Conservation (phyloP, 2,888 invertebrate genomes). For the Endomychus coccineus region DNA sequence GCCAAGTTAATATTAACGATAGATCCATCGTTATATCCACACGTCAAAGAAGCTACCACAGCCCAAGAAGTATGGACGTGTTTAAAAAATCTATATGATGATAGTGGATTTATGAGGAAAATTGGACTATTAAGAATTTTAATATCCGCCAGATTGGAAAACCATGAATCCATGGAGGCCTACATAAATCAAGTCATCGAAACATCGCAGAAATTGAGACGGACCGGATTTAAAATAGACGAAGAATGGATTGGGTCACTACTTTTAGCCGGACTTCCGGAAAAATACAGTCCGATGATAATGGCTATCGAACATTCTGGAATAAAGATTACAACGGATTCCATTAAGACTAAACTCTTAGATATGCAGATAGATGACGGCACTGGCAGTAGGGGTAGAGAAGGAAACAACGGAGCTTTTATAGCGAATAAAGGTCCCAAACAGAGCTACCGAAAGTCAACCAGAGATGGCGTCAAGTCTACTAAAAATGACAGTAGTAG, state of each 20-base stretch:
- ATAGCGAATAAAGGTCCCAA: slow-evolving; percentile 4
- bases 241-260: slow-evolving; percentile 29
- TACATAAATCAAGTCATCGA: slow-evolving; percentile 31
- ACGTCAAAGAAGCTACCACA: slow-evolving; percentile 21
- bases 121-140: slow-evolving; percentile 28
- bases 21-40: slow-evolving; percentile 23
- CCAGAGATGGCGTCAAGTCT: slow-evolving; percentile 1
- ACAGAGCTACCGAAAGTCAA: slow-evolving; percentile 1
- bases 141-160: slow-evolving; percentile 26
- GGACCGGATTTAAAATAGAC: slow-evolving; percentile 27
- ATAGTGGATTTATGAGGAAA: slow-evolving; percentile 26
- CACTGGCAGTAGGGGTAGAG: background rate
- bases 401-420: background rate
- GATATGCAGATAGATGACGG: slow-evolving; percentile 5
- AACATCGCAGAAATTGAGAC: slow-evolving; percentile 24
- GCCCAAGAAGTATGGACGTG: slow-evolving; percentile 25
- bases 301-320: slow-evolving; percentile 29
- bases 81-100: slow-evolving; percentile 24
- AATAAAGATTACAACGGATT: slow-evolving; percentile 24
- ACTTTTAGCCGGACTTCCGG: slow-evolving; percentile 26
- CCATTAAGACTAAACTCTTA: slow-evolving; percentile 28
- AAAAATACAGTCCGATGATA: slow-evolving; percentile 24
- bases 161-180: slow-evolving; percentile 24
- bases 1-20: slow-evolving; percentile 26
- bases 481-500: background rate